Conservation (phyloP, 2,797 vertebrate genomes). For the Mus caroli region DNA sequence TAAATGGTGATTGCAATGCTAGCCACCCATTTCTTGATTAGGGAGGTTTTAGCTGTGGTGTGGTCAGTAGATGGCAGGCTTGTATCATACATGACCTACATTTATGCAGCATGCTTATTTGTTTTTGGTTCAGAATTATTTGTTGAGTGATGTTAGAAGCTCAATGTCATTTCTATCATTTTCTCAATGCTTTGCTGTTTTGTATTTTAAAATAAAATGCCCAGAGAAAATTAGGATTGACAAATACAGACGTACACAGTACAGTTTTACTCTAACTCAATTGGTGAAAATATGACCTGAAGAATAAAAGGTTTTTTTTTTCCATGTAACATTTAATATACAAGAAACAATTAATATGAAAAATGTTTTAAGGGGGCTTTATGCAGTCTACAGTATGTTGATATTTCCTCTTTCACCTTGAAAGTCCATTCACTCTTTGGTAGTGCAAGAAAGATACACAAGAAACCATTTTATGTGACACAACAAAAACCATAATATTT, state of each 20-base stretch:
- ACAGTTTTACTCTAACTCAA: not conserved
- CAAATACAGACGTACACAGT: not conserved
- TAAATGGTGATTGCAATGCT: not conserved
- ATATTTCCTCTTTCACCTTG: not conserved
- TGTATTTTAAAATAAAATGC: not conserved
- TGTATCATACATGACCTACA: conserved; percentile 44
- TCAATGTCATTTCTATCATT: not conserved
- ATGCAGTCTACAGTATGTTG: not conserved
- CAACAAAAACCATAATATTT: not conserved
- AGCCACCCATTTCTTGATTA: not conserved
- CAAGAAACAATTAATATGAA: not conserved
- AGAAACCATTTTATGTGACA: not conserved
- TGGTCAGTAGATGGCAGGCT: conserved; percentile 83
- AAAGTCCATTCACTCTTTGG: accelerated
- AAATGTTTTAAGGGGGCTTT: not conserved
- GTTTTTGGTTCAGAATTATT: not conserved
- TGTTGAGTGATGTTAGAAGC: not conserved
- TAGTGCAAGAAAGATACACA: not conserved
- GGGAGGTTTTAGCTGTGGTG: not conserved
- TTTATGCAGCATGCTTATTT: not conserved
- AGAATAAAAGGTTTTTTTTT: accelerated
- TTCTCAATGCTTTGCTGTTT: not conserved
- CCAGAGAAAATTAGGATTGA: not conserved
- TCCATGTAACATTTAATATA: not conserved
- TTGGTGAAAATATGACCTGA: not conserved